A percentile compares a stretch with the other conserved stretches of the same genome.
Conservation (phyloP, 1,140 invertebrate species). For the Stegodyphus dumicola region DNA sequence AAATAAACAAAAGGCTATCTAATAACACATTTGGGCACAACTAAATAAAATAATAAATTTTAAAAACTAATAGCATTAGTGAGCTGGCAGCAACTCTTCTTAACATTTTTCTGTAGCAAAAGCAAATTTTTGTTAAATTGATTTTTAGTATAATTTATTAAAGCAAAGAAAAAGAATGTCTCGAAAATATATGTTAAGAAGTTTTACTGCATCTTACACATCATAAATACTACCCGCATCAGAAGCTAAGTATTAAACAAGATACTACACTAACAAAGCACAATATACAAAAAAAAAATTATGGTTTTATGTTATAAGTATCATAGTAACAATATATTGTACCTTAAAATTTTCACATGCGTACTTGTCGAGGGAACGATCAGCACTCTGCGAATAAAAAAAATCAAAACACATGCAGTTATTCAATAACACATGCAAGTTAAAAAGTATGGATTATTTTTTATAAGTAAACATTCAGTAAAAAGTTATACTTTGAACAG, state of each 20-base stretch:
- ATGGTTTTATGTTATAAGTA: no score
- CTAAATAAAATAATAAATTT: slow-evolving; percentile 30
- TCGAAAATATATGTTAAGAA: background rate
- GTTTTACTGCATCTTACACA: slow-evolving; percentile 9
- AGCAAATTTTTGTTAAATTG: no score
- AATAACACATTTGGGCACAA: slow-evolving; percentile 45
- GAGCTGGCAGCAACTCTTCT: slow-evolving; percentile 31
- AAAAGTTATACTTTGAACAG: slow-evolving; percentile 18
- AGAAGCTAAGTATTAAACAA: background rate
- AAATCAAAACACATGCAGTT: slow-evolving; percentile 46
- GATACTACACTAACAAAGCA: background rate
- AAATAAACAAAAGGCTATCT: background rate
- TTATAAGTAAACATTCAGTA: background rate
- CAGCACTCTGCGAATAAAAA: slow-evolving; percentile 42
- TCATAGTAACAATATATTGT: background rate
- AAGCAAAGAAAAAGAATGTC: background rate
- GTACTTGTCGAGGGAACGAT: slow-evolving; percentile 18
- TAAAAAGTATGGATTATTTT: background rate
- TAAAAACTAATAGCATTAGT: slow-evolving; percentile 18
- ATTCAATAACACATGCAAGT: slow-evolving; percentile 31
- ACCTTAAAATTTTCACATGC: slow-evolving; percentile 51
- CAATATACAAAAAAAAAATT: slow-evolving; percentile 5
- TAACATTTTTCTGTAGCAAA: background rate
- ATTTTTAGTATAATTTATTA: no score
- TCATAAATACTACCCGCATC: background rate